Evolutionary conservation across 2,113 vertebrate species (phyloP).

Genomic region (Octodon degus): DNA sequence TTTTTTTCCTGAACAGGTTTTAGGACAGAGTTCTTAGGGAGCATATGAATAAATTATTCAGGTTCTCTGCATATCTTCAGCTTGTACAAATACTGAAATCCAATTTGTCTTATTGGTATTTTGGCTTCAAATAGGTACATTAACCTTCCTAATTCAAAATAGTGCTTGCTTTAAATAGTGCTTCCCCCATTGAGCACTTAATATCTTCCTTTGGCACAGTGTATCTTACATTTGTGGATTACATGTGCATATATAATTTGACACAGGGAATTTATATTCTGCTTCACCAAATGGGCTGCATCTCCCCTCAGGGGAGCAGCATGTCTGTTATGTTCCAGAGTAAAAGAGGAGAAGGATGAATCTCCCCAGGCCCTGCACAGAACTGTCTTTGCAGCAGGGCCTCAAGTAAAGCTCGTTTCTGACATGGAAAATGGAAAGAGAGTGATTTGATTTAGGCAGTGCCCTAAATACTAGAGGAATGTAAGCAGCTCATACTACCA

Average conservation of each 20-base stretch:
- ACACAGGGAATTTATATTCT: constrained; percentile 41
- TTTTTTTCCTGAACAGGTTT: constrained; percentile 39
- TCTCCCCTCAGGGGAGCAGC: not conserved
- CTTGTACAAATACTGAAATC: constrained; percentile 64
- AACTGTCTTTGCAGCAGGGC: not conserved
- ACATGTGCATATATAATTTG: not conserved
- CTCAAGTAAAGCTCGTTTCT: constrained; percentile 39
- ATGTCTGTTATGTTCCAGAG: constrained; percentile 7
- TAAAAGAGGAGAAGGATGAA: constrained; percentile 52
- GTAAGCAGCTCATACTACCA: not conserved
- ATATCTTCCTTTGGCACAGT: constrained; percentile 31
- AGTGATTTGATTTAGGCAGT: constrained; percentile 21
- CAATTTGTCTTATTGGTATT: constrained; percentile 60
- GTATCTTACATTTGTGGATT: constrained; percentile 5
- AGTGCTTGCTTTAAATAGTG: constrained; percentile 52
- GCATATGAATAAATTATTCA: constrained; percentile 47
- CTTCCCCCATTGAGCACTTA: not conserved
- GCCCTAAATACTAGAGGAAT: not conserved
- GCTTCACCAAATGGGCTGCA: not conserved
- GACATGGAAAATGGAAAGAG: constrained; percentile 13
- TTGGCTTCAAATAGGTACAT: constrained; percentile 64
- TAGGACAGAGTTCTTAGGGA: constrained; percentile 48
- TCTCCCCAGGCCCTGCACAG: not conserved
- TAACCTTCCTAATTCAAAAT: constrained; percentile 57
- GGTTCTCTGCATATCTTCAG: constrained; percentile 44